Conservation (phyloP, 2,797 vertebrate species). For the Dicrostonyx torquatus region DNA sequence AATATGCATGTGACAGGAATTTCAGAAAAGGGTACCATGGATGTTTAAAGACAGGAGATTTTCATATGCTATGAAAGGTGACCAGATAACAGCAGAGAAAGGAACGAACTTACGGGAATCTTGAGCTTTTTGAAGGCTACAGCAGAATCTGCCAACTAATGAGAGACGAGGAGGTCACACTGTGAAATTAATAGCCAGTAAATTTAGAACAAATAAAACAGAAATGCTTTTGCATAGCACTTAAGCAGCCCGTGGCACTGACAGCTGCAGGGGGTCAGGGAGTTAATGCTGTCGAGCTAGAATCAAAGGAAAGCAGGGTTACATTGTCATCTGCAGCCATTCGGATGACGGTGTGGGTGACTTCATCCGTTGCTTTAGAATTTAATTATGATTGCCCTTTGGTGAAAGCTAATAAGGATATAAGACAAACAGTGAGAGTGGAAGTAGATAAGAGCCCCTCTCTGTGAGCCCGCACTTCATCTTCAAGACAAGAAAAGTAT, state of each 20-base stretch:
- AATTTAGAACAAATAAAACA: conserved; percentile 80
- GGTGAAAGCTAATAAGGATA: conserved; percentile 58
- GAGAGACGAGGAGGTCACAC: conserved; percentile 70
- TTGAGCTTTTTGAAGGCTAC: conserved; percentile 59
- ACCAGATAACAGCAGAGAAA: conserved; percentile 19
- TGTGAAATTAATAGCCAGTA: conserved; percentile 82
- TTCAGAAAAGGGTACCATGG: neutral
- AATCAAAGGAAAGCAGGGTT: conserved; percentile 34
- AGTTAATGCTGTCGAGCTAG: conserved; percentile 42
- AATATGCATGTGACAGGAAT: neutral
- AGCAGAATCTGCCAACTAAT: conserved; percentile 72
- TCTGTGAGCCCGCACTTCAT: neutral
- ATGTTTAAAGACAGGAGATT: conserved; percentile 26
- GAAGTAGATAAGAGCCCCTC: conserved; percentile 35
- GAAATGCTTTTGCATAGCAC: conserved; percentile 70
- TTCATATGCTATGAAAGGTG: neutral
- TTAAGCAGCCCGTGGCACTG: conserved; percentile 68
- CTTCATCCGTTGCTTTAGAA: conserved; percentile 71
- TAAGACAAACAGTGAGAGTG: conserved; percentile 65
- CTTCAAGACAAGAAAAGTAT: neutral
- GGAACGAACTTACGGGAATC: conserved; percentile 54
- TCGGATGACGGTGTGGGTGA: conserved; percentile 16
- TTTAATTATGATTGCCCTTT: conserved; percentile 71
- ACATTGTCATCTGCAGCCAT: neutral
- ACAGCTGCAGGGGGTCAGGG: conserved; percentile 61